Percentiles rank a stretch among this genome's conserved stretches.
phyloP scores from a whole-genome alignment of 1,140 invertebrate species.

The Drosophila nebulosa region DNA sequence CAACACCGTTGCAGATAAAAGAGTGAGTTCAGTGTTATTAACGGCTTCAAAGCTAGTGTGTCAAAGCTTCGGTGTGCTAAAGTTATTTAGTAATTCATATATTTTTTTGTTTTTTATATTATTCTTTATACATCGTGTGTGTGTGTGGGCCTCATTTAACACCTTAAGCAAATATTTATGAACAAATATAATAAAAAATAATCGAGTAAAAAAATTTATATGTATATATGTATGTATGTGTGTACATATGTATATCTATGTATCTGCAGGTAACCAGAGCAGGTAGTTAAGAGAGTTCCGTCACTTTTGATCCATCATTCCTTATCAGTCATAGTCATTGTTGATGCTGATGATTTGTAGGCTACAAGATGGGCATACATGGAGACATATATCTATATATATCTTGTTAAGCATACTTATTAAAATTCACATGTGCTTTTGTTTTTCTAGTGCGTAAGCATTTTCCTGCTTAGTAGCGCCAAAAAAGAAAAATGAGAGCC shows the following conservation, averaged over 20 bases:
- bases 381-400: not conserved
- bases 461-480: not conserved
- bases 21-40: too few relatives aligned
- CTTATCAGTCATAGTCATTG: conserved; percentile 4
- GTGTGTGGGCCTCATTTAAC: conserved; percentile 31
- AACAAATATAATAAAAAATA: conserved; percentile 2
- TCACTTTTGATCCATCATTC: not conserved
- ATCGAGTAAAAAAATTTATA: not conserved
- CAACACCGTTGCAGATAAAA: too few relatives aligned
- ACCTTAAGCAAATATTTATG: conserved; percentile 10
- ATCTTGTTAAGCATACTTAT: not conserved
- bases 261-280: not conserved
- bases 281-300: not conserved
- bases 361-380: not conserved
- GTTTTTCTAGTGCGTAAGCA: conserved; percentile 8
- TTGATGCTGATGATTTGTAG: conserved; percentile 7
- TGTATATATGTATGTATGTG: too few relatives aligned
- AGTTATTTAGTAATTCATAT: not conserved
- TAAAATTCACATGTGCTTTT: not conserved
- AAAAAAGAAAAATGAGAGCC: not conserved
- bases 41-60: not conserved
- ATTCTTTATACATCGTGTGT: conserved; percentile 8
- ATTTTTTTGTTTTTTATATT: not conserved
- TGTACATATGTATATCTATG: too few relatives aligned
- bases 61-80: not conserved